Percentiles rank a stretch among this genome's conserved stretches.
Evolutionary conservation across 2,113 vertebrate genomes (phyloP).

Genomic region (Cephalopholis sonnerati): DNA sequence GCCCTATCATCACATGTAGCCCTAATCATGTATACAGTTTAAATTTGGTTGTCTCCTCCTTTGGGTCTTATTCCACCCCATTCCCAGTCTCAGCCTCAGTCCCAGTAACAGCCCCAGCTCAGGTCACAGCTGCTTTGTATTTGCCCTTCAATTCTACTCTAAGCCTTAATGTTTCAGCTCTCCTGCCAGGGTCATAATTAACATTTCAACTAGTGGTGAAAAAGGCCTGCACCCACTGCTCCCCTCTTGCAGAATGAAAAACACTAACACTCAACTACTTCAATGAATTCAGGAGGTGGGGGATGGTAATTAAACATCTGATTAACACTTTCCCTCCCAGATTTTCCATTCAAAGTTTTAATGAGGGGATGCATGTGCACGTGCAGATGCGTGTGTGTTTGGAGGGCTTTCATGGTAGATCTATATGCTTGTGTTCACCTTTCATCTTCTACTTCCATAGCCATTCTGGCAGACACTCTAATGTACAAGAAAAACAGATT

Average conservation of each 20-base stretch:
- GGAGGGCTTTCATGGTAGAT: slow-evolving; percentile 33
- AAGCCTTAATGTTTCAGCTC: slow-evolving; percentile 86
- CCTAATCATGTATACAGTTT: slow-evolving; percentile 43
- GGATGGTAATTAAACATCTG: slow-evolving; percentile 70
- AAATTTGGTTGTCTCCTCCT: neutral
- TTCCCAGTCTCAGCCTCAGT: neutral
- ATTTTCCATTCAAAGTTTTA: slow-evolving; percentile 65
- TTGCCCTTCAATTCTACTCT: slow-evolving; percentile 87
- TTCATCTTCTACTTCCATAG: slow-evolving; percentile 57
- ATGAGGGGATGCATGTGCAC: slow-evolving; percentile 47
- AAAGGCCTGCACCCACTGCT: slow-evolving; percentile 56
- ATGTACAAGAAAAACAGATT: slow-evolving; percentile 45
- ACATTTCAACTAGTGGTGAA: slow-evolving; percentile 87
- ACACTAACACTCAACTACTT: slow-evolving; percentile 82
- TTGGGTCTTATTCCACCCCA: neutral
- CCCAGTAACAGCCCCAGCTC: slow-evolving; percentile 11
- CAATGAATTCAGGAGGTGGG: slow-evolving; percentile 57
- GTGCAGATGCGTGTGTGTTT: slow-evolving; percentile 27
- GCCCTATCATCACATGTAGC: slow-evolving; percentile 7
- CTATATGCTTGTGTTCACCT: slow-evolving; percentile 70
- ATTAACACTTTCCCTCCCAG: slow-evolving; percentile 76
- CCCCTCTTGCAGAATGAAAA: slow-evolving; percentile 39
- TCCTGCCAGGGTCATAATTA: slow-evolving; percentile 89
- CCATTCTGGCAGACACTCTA: slow-evolving; percentile 17
- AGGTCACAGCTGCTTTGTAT: slow-evolving; percentile 89